Conservation (phyloP, 2,113 vertebrate genomes). For the Caretta caretta region DNA sequence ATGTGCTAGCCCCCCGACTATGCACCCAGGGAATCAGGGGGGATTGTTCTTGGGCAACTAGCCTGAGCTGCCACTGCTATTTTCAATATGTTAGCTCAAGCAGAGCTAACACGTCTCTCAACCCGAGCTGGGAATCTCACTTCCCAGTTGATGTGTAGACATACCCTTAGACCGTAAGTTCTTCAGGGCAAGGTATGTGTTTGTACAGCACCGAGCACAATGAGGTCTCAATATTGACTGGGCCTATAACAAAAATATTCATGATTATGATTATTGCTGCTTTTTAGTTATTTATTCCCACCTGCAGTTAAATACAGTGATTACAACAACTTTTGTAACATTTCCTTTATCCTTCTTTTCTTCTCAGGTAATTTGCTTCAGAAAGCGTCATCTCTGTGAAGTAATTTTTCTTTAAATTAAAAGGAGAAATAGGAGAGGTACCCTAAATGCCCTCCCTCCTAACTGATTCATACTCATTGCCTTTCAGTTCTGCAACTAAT, state of each 20-base stretch:
- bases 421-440: not conserved
- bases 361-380: not conserved
- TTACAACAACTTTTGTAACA: not conserved
- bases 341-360: not conserved
- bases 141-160: not conserved
- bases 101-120: not conserved
- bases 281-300: not conserved
- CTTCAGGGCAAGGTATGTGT: not conserved
- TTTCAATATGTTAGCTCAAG: not conserved
- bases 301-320: not conserved
- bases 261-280: not conserved
- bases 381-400: not conserved
- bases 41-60: not conserved
- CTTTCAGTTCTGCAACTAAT: not conserved
- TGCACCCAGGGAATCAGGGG: not conserved
- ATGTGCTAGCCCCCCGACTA: not conserved
- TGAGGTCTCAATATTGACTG: not conserved
- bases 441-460: not conserved
- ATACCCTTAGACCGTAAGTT: not conserved
- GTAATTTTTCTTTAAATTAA: not conserved
- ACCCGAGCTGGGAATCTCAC: not conserved
- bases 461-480: not conserved
- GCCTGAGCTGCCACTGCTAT: not conserved
- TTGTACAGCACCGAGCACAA: not conserved
- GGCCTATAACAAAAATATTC: not conserved